Percentiles rank a stretch among this genome's conserved stretches.
Conservation (phyloP, 2,888 invertebrate species). For the Tenthredo amoena region DNA sequence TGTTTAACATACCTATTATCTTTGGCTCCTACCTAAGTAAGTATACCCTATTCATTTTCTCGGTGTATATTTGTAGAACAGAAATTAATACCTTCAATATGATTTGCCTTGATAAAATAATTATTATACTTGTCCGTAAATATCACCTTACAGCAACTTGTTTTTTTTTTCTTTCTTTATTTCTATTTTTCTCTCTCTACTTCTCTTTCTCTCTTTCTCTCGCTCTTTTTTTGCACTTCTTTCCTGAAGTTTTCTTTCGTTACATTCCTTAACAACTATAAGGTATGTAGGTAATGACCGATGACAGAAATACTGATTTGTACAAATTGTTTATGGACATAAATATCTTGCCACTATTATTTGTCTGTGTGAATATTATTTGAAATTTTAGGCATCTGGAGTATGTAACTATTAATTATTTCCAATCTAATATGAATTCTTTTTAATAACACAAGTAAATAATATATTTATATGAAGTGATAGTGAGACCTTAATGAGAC, state of each 20-base stretch:
- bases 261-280: not conserved
- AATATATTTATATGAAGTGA: constrained; percentile 12
- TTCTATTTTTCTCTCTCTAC: not conserved
- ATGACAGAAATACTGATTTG: constrained; percentile 27
- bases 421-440: not conserved
- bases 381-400: not conserved
- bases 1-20: constrained; percentile 37
- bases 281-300: not conserved
- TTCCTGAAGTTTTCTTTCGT: not conserved
- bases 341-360: not conserved
- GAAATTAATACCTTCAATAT: constrained; percentile 18
- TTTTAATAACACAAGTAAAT: constrained; percentile 15
- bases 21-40: constrained; percentile 22
- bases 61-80: not conserved
- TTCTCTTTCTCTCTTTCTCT: too few relatives aligned
- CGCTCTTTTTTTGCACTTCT: not conserved
- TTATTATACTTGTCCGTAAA: constrained; percentile 28
- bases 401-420: not conserved
- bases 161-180: not conserved
- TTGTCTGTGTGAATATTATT: not conserved
- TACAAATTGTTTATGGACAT: constrained; percentile 19
- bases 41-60: not conserved
- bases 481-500: constrained; percentile 17
- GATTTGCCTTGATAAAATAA: constrained; percentile 12
- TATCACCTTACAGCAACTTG: not conserved